Evolutionary conservation across 2,888 invertebrate genomes (phyloP), one percentile per base, ranked within the genome.

Genomic region (Zaprionus lineosus): DNA sequence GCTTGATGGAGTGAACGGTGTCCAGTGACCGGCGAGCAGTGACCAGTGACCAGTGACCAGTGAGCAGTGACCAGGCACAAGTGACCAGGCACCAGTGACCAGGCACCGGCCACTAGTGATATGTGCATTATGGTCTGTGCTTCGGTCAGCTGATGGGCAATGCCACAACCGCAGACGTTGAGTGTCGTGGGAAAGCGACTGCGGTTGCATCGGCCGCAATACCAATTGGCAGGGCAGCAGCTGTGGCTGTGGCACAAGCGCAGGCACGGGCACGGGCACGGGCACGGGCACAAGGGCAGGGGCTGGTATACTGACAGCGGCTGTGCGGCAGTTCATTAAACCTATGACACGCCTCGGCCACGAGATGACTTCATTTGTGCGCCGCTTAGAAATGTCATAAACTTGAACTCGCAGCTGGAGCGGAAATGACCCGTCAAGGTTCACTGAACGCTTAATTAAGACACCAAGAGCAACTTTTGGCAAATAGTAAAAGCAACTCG

Each of bases 311-410:
- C n/a, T n/a, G n/a, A n/a, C n/a, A n/a, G 57, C 24, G 29, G 26
- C 24, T 19, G 24, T 19, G 47, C 28, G 62, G 53, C 36, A 66
- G 77, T 79, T 77, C 79, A 74, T 77, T 77, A 79, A 77, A 77
- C 77, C 52, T 61, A 39, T 44, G 77, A 47, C 79, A 74, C 77
- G 79, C 79, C 77, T 44, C 31, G 37, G 51, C 33, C 55, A 31
- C 44, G 58, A 67, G 75, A 81, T 81, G 78, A 77, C 75, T 78
- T 78, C 58, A 78, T 78, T 77, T 68, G 65, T 51, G 34, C 44
- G 57, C 47, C 55, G 62, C 56, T 61, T 79, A 76, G 66, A 70
- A 77, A 81, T 79, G 76, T 64, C 79, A 78, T 81, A 74, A 72
- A 81, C 79, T 79, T 78, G 82, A 78, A 79, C 79, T 47, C 64